Conservation (phyloP, 2,797 vertebrate species). For the Characodon lateralis region DNA sequence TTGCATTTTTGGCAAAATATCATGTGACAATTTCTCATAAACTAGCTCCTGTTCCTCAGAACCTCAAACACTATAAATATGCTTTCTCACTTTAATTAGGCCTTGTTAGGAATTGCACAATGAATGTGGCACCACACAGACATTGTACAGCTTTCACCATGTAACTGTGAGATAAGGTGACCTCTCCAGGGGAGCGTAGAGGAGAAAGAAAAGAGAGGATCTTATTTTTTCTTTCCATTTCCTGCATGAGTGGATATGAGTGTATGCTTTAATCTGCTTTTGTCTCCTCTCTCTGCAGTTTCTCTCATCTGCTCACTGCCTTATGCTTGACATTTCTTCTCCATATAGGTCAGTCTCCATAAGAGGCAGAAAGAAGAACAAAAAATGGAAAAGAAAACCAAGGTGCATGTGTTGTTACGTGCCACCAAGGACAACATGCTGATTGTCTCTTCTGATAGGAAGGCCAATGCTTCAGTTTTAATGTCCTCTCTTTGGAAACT, state of each 20-base stretch:
- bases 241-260: constrained; percentile 75
- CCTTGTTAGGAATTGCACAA: constrained; percentile 51
- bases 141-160: constrained; percentile 37
- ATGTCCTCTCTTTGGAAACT: constrained; percentile 35
- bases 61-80: constrained; percentile 37
- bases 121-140: constrained; percentile 27
- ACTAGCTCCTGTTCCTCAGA: not conserved
- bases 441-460: constrained; percentile 67
- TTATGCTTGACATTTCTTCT: constrained; percentile 79
- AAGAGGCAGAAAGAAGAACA: constrained; percentile 38
- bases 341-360: constrained; percentile 80
- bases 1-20: not conserved
- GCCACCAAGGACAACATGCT: constrained; percentile 59
- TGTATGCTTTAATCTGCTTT: constrained; percentile 71
- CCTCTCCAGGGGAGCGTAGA: constrained; percentile 53
- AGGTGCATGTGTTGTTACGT: constrained; percentile 49
- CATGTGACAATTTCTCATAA: not conserved
- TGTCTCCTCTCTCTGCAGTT: constrained; percentile 65
- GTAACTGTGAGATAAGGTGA: constrained; percentile 48
- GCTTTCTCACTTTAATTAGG: constrained; percentile 56
- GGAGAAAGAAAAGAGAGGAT: constrained; percentile 49
- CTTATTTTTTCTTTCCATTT: constrained; percentile 75
- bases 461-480: constrained; percentile 32
- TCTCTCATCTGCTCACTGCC: constrained; percentile 66
- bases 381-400: constrained; percentile 15